A percentile compares a stretch with the other conserved stretches of the same genome.
Evolutionary conservation across 2,113 vertebrate species (phyloP).

Genomic region (Azemiops feae): DNA sequence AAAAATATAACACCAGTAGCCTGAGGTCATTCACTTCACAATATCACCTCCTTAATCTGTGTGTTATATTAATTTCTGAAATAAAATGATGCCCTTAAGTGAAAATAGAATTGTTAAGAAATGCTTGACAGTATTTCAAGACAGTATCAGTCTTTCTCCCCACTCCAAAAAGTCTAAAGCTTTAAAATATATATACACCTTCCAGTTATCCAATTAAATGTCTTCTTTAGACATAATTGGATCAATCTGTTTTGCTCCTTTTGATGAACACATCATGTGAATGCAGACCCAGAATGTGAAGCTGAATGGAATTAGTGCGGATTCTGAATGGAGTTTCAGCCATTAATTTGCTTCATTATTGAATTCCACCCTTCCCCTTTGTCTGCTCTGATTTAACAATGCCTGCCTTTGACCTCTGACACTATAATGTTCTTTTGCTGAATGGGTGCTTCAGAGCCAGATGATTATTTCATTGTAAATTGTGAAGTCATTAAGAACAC

Average conservation of each 20-base stretch:
- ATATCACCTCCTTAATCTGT: not conserved
- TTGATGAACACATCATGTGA: constrained; percentile 1
- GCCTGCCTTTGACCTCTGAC: constrained; percentile 33
- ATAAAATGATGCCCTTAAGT: not conserved
- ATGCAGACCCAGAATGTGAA: not conserved
- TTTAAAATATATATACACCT: not conserved
- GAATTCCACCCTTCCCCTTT: constrained; percentile 19
- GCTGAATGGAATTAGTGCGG: constrained; percentile 16
- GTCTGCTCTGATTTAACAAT: constrained; percentile 11
- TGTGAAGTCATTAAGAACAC: not conserved
- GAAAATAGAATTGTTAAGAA: not conserved
- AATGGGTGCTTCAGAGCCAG: constrained; percentile 19
- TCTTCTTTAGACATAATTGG: constrained; percentile 6
- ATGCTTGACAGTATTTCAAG: not conserved
- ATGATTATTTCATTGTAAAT: constrained; percentile 5
- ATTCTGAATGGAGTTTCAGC: constrained; percentile 15
- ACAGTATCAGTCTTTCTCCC: not conserved
- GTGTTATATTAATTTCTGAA: not conserved
- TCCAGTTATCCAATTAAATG: not conserved
- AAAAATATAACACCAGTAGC: not conserved
- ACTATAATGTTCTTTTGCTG: constrained; percentile 24
- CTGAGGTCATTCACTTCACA: too few relatives aligned
- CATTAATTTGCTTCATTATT: constrained; percentile 32
- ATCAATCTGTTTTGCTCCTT: constrained; percentile 13
- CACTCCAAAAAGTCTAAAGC: not conserved